phyloP scores from a whole-genome alignment of 2,888 invertebrate genomes.

The Boloria selene region DNA sequence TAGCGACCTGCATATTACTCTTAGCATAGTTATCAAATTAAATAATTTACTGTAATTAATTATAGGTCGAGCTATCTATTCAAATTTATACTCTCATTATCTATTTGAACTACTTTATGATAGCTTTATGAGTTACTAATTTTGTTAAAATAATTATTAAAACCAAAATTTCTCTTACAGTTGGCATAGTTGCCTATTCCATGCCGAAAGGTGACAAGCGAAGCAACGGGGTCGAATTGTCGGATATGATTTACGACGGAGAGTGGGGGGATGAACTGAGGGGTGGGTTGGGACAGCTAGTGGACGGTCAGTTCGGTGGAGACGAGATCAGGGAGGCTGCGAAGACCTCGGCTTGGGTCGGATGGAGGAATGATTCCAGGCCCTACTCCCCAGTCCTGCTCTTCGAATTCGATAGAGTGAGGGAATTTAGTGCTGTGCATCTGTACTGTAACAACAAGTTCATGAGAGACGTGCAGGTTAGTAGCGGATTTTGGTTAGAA shows the following conservation, averaged over 20 bases:
- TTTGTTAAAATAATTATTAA: not conserved
- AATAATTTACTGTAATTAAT: too few species aligned
- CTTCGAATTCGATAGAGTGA: constrained; percentile 92
- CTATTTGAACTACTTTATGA: too few species aligned
- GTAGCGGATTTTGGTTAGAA: constrained; percentile 32
- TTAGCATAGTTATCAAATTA: too few species aligned
- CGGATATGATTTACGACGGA: constrained; percentile 93
- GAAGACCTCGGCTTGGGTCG: constrained; percentile 90
- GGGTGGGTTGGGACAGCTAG: constrained; percentile 92
- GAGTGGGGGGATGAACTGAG: constrained; percentile 88
- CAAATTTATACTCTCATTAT: too few species aligned
- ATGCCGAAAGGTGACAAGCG: constrained; percentile 94
- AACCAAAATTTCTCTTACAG: constrained; percentile 64
- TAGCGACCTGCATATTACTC: too few species aligned
- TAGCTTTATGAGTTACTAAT: not conserved
- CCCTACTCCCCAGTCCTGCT: constrained; percentile 85
- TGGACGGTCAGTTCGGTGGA: constrained; percentile 90
- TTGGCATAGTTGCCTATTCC: constrained; percentile 91
- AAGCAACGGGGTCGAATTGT: constrained; percentile 90
- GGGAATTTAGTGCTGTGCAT: constrained; percentile 92
- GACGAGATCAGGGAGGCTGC: constrained; percentile 84
- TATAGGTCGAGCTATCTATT: too few species aligned
- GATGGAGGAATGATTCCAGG: constrained; percentile 91
- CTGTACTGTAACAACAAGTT: constrained; percentile 93
- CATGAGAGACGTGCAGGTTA: constrained; percentile 90